phyloP scores from a whole-genome alignment of 2,888 invertebrate species.

The Phaedon cochleariae region DNA sequence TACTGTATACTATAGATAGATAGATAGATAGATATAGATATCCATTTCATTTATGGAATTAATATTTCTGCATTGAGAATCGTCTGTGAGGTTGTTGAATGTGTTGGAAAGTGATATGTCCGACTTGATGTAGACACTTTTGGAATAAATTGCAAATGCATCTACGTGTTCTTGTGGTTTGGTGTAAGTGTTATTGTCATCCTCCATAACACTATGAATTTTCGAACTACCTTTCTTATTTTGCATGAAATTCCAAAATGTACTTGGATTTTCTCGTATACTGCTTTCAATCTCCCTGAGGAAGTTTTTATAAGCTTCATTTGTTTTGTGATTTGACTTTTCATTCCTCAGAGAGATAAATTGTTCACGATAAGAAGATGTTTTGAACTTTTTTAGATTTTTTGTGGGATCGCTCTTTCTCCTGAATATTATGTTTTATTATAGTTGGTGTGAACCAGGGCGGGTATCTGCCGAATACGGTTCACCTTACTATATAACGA shows the following conservation, averaged over 20 bases:
- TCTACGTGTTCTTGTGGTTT: neutral
- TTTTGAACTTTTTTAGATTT: conserved; percentile 1
- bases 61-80: too few relatives aligned
- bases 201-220: neutral
- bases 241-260: neutral
- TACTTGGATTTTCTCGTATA: neutral
- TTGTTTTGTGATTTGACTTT: neutral
- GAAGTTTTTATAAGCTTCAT: neutral
- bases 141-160: too few relatives aligned
- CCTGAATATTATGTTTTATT: conserved; percentile 1
- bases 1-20: too few relatives aligned
- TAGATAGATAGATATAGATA: too few relatives aligned
- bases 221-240: neutral
- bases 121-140: neutral
- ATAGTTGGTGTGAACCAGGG: conserved; percentile 5
- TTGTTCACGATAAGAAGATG: neutral
- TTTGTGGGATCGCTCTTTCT: conserved; percentile 5
- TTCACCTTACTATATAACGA: too few relatives aligned
- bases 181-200: neutral
- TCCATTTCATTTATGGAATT: too few relatives aligned
- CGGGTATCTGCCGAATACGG: conserved; percentile 9
- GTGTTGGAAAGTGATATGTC: neutral
- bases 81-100: too few relatives aligned
- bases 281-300: neutral
- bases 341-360: neutral